Conservation (phyloP, 2,888 invertebrate species). For the Drosophila maculinotata region DNA sequence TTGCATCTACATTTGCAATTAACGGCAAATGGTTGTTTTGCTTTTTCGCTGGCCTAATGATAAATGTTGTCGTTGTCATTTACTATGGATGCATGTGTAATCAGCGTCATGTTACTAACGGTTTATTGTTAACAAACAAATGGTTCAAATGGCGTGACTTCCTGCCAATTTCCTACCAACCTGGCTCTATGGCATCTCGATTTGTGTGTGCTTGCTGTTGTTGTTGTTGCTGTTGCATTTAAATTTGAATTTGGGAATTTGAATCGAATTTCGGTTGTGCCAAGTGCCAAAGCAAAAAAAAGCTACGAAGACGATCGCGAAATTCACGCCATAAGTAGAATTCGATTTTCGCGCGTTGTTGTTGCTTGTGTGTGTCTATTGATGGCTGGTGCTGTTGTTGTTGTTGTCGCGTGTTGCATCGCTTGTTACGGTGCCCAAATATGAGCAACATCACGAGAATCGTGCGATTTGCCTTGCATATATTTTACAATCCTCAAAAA, state of each 20-base stretch:
- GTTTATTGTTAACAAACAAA: slow-evolving; percentile 71
- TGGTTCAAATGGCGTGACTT: slow-evolving; percentile 80
- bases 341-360: slow-evolving; percentile 76
- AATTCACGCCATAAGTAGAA: slow-evolving; percentile 81
- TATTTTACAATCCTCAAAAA: slow-evolving; percentile 72
- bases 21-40: slow-evolving; percentile 38
- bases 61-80: slow-evolving; percentile 67
- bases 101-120: slow-evolving; percentile 71
- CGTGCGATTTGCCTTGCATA: slow-evolving; percentile 83
- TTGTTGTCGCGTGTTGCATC: slow-evolving; percentile 73
- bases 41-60: slow-evolving; percentile 47
- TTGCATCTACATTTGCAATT: slow-evolving; percentile 57
- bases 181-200: slow-evolving; percentile 34
- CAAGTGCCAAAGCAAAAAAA: slow-evolving; percentile 52
- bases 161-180: slow-evolving; percentile 68
- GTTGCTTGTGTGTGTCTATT: slow-evolving; percentile 26
- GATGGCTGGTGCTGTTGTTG: slow-evolving; percentile 41
- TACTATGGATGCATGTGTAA: slow-evolving; percentile 57
- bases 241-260: slow-evolving; percentile 79
- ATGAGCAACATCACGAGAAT: slow-evolving; percentile 84
- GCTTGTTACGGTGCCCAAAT: slow-evolving; percentile 82
- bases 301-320: slow-evolving; percentile 63
- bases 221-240: slow-evolving; percentile 61
- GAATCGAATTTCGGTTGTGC: slow-evolving; percentile 75
- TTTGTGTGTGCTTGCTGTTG: slow-evolving; percentile 28